These are phyloP conservation scores for Neoascia interrupta DNA, from an alignment of 2,888 invertebrate genomes.

Conservation along the genomic window DNA sequence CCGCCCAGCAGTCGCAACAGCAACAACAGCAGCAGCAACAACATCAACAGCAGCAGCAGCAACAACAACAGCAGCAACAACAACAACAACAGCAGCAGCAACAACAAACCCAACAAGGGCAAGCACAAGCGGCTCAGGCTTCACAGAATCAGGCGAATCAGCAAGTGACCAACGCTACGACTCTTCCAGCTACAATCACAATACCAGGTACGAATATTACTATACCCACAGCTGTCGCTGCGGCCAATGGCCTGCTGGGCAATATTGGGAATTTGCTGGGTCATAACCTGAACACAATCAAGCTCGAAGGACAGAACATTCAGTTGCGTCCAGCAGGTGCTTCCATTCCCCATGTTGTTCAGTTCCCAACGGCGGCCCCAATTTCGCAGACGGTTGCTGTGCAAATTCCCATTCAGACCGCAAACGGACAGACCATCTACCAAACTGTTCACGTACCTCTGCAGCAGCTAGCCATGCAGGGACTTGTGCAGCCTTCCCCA, in stretches of 20 bases:
- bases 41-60: slow-evolving; percentile 74
- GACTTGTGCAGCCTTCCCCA: slow-evolving; percentile 80
- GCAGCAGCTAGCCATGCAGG: slow-evolving; percentile 85
- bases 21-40: too few relatives aligned
- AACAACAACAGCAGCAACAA: slow-evolving; percentile 70
- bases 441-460: slow-evolving; percentile 97
- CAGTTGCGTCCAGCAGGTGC: slow-evolving; percentile 82
- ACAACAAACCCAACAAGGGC: slow-evolving; percentile 67
- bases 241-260: slow-evolving; percentile 78
- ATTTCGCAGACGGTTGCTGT: slow-evolving; percentile 88
- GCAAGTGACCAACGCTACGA: slow-evolving; percentile 69
- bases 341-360: slow-evolving; percentile 77
- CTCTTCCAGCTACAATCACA: slow-evolving; percentile 76
- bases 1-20: slow-evolving; percentile 73
- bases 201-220: slow-evolving; percentile 80
- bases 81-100: slow-evolving; percentile 38
- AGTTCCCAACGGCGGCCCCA: slow-evolving; percentile 76
- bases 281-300: slow-evolving; percentile 72
- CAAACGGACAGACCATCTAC: slow-evolving; percentile 94
- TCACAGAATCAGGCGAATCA: slow-evolving; percentile 70
- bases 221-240: slow-evolving; percentile 78
- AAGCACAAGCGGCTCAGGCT: slow-evolving; percentile 69
- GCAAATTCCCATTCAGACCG: slow-evolving; percentile 82
- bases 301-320: slow-evolving; percentile 83
- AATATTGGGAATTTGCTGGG: slow-evolving; percentile 74